phyloP scores from a whole-genome alignment of 2,113 vertebrate genomes.

The Gopherus evgoodei region DNA sequence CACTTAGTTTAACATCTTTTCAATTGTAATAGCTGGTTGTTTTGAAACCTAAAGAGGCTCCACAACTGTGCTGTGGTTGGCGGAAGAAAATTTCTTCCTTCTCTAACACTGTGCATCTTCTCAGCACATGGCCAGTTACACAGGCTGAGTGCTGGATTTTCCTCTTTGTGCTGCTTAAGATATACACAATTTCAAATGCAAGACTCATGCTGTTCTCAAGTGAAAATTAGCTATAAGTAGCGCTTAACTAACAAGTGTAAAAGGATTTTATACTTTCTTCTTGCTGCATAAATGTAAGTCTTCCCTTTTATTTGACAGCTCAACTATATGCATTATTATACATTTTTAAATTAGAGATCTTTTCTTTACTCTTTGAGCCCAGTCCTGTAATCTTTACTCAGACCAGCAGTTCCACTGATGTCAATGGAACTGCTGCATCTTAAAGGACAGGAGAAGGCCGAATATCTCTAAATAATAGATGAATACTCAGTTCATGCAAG shows the following conservation, averaged over 20 bases:
- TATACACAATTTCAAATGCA: background rate
- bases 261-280: background rate
- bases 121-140: too few relatives aligned
- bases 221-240: background rate
- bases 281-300: background rate
- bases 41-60: too few relatives aligned
- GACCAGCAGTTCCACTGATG: background rate
- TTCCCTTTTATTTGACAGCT: too few relatives aligned
- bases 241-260: background rate
- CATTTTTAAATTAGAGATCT: background rate
- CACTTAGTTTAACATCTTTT: too few relatives aligned
- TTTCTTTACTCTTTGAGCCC: background rate
- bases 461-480: background rate
- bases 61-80: too few relatives aligned
- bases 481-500: background rate
- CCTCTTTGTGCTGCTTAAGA: accelerated
- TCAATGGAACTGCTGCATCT: background rate
- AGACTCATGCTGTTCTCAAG: background rate
- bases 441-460: background rate
- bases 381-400: background rate
- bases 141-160: background rate
- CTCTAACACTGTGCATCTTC: too few relatives aligned
- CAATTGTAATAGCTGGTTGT: too few relatives aligned
- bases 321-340: background rate
- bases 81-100: too few relatives aligned